A percentile compares a stretch with the other conserved stretches of the same genome.
Evolutionary conservation across 2,888 invertebrate genomes (phyloP).

Genomic region (Meandrusa payeni): DNA sequence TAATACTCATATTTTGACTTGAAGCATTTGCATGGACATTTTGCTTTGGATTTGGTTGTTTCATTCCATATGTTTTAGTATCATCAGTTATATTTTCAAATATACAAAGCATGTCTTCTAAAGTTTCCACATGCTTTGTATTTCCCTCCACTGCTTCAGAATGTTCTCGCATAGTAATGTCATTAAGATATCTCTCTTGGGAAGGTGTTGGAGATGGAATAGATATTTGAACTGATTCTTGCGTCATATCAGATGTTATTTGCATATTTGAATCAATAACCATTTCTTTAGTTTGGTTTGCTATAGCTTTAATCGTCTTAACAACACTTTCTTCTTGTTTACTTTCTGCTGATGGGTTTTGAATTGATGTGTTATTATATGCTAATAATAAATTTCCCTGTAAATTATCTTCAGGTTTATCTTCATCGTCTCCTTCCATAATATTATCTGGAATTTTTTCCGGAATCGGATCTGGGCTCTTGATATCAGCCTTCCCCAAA

Average conservation of each 20-base stretch:
- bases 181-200: constrained; percentile 83
- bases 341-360: constrained; percentile 39
- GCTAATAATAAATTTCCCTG: constrained; percentile 55
- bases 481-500: constrained; percentile 70
- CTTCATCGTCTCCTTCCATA: constrained; percentile 71
- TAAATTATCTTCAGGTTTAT: constrained; percentile 66
- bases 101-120: constrained; percentile 86
- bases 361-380: constrained; percentile 51
- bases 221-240: constrained; percentile 84
- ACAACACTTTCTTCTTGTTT: constrained; percentile 64
- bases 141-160: constrained; percentile 76
- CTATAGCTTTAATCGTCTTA: constrained; percentile 78
- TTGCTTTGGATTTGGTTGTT: constrained; percentile 44
- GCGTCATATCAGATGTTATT: constrained; percentile 78
- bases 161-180: constrained; percentile 82
- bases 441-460: constrained; percentile 77
- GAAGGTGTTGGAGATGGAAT: constrained; percentile 84
- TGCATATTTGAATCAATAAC: constrained; percentile 80
- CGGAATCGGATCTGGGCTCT: constrained; percentile 73
- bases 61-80: constrained; percentile 53
- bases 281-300: constrained; percentile 79
- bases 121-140: constrained; percentile 81
- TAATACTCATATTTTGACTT: constrained; percentile 39
- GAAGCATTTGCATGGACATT: constrained; percentile 31
- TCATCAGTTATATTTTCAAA: constrained; percentile 83